Conservation (phyloP, 2,113 vertebrate species). For the Pseudorectes ferrugineus region DNA sequence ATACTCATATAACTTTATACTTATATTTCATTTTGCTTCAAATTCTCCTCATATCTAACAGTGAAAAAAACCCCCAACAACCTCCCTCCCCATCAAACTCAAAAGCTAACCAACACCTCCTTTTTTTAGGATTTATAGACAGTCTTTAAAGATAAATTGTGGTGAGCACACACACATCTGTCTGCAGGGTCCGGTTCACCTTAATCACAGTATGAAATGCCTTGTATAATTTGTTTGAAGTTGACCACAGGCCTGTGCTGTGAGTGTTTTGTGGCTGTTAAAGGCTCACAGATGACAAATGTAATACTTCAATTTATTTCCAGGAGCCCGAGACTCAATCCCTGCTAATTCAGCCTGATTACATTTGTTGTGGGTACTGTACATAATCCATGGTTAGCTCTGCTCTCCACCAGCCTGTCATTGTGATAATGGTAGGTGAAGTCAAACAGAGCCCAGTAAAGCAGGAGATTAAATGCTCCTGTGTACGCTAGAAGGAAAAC, state of each 20-base stretch:
- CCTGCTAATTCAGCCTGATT: conserved; percentile 7
- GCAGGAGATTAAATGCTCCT: conserved; percentile 4
- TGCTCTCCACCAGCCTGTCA: not conserved
- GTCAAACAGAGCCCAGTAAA: not conserved
- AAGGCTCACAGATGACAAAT: conserved; percentile 19
- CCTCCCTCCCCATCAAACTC: not conserved
- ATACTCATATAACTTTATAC: not conserved
- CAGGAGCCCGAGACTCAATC: not conserved
- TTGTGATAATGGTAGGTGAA: conserved; percentile 40
- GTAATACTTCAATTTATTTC: conserved; percentile 18
- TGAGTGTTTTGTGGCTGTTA: conserved; percentile 4
- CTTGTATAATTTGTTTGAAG: conserved; percentile 10
- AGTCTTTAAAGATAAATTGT: not conserved
- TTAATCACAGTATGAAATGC: not conserved
- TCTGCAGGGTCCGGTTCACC: not conserved
- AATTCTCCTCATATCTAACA: not conserved
- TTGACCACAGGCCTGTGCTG: not conserved
- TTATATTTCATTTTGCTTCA: not conserved
- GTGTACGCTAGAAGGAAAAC: not conserved
- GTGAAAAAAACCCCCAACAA: not conserved
- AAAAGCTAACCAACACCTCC: not conserved
- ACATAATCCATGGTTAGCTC: not conserved
- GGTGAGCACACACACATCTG: not conserved
- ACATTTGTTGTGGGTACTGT: not conserved
- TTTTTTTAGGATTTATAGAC: not conserved